Conservation (phyloP, 2,888 invertebrate species). For the Apodemia mormo region DNA sequence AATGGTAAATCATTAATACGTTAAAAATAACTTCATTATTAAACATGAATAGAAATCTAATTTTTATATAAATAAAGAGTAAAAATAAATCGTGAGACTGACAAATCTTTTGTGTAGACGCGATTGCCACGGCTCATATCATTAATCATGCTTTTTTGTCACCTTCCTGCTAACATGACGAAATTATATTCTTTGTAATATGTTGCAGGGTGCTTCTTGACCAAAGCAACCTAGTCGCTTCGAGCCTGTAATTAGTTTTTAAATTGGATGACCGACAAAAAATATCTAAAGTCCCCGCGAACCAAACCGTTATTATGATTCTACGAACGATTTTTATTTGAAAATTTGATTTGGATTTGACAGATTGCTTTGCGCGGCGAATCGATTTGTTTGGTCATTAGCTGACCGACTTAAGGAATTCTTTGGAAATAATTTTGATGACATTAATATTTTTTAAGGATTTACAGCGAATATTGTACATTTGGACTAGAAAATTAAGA, state of each 20-base stretch:
- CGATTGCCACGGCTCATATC: conserved; percentile 52
- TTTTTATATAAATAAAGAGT: conserved; percentile 17
- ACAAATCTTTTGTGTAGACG: conserved; percentile 16
- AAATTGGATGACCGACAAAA: conserved; percentile 74
- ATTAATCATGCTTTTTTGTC: conserved; percentile 79
- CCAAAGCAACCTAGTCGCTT: conserved; percentile 71
- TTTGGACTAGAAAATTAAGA: background rate
- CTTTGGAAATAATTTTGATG: conserved; percentile 1
- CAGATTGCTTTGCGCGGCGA: conserved; percentile 23
- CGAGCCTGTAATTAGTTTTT: conserved; percentile 75
- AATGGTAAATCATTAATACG: too few relatives aligned
- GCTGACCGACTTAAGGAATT: conserved; percentile 22
- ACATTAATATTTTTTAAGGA: conserved; percentile 2
- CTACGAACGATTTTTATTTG: conserved; percentile 50
- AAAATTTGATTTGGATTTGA: conserved; percentile 37
- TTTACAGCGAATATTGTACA: background rate
- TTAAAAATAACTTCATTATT: background rate
- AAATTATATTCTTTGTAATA: conserved; percentile 71
- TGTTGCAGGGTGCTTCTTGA: conserved; percentile 64
- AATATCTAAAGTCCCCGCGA: conserved; percentile 67
- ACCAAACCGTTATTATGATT: conserved; percentile 50
- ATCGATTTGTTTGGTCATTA: conserved; percentile 38
- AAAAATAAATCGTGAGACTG: conserved; percentile 18
- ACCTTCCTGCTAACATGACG: conserved; percentile 70
- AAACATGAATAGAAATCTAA: background rate